These are phyloP conservation scores for Eilema sororculum DNA, from an alignment of 2,888 invertebrate genomes.

Conservation along the genomic window DNA sequence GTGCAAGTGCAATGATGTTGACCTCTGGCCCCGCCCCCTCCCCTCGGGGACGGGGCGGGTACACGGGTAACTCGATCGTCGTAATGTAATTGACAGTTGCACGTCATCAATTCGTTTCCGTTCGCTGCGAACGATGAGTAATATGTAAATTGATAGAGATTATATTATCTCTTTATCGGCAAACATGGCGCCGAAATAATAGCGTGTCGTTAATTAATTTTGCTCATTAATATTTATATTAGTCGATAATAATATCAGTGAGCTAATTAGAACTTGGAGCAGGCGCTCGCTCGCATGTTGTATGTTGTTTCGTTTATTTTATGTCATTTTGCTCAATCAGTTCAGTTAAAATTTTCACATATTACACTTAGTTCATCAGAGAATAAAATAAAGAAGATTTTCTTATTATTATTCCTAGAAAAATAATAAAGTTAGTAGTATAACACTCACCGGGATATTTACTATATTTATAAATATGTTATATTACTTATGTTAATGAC, in stretches of 20 bases:
- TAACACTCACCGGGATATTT: too few species aligned
- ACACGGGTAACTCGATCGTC: neutral
- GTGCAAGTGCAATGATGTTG: neutral
- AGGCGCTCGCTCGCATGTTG: too few species aligned
- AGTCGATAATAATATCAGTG: too few species aligned
- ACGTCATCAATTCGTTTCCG: neutral
- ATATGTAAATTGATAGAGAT: neutral
- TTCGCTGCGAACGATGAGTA: neutral
- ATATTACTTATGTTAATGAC: too few species aligned
- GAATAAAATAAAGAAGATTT: too few species aligned
- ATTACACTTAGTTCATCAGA: too few species aligned
- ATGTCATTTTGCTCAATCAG: too few species aligned
- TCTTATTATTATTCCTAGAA: too few species aligned
- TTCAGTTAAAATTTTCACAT: too few species aligned
- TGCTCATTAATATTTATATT: neutral
- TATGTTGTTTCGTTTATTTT: too few species aligned
- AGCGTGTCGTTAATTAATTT: neutral
- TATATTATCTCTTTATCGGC: neutral
- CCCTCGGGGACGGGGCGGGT: neutral
- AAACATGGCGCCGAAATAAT: neutral
- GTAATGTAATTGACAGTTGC: slow-evolving; percentile 4
- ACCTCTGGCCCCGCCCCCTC: neutral
- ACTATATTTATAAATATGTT: too few species aligned
- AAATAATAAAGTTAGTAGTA: too few species aligned
- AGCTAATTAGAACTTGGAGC: neutral